Conservation (phyloP, 2,888 invertebrate species). For the Melangyna quadrimaculata region DNA sequence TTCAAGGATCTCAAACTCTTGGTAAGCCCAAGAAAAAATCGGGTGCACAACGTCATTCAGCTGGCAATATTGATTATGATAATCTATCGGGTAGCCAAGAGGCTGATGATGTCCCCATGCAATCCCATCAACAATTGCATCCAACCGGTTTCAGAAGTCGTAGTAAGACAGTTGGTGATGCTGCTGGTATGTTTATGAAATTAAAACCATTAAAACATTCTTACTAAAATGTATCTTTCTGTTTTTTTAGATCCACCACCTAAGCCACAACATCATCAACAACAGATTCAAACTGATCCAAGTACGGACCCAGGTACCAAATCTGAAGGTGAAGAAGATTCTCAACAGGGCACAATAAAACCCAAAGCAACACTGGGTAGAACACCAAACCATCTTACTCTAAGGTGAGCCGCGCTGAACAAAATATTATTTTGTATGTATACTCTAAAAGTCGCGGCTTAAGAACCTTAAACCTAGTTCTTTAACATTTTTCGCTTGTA, state of each 20-base stretch:
- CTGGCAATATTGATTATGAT: conserved; percentile 92
- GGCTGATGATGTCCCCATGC: conserved; percentile 84
- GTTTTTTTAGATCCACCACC: conserved; percentile 73
- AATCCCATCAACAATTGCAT: conserved; percentile 77
- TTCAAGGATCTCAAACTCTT: conserved; percentile 90
- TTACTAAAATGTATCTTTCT: not conserved
- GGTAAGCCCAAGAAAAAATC: conserved; percentile 90
- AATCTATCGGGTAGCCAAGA: conserved; percentile 90
- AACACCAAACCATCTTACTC: conserved; percentile 95
- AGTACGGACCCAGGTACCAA: conserved; percentile 89
- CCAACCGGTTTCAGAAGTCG: conserved; percentile 87
- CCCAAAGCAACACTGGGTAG: conserved; percentile 88
- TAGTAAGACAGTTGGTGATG: conserved; percentile 95
- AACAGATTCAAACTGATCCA: conserved; percentile 79
- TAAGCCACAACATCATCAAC: conserved; percentile 81
- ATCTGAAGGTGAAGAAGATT: conserved; percentile 93
- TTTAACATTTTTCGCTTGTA: too few species aligned
- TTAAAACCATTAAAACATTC: not conserved
- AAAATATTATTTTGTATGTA: too few species aligned
- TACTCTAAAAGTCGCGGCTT: too few species aligned
- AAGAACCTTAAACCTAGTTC: not conserved
- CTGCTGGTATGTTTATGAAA: conserved; percentile 84
- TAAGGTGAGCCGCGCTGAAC: conserved; percentile 87
- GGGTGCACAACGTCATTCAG: conserved; percentile 89
- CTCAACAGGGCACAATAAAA: conserved; percentile 86